Conservation (phyloP, 2,888 invertebrate genomes). For the Acleris literana region DNA sequence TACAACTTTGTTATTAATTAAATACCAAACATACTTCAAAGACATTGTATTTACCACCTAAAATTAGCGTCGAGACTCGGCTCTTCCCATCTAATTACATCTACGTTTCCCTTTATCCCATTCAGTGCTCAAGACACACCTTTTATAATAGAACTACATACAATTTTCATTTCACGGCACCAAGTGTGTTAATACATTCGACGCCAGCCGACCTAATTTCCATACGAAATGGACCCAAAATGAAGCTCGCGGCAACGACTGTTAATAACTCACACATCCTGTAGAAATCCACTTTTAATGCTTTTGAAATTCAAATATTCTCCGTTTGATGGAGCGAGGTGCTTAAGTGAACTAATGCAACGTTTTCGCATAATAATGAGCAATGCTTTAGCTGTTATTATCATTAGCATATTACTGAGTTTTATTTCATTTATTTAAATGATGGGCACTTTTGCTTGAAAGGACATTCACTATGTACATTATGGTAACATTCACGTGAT, state of each 20-base stretch:
- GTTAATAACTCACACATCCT: conserved; percentile 14
- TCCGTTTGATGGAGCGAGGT: conserved; percentile 38
- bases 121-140: too few relatives aligned
- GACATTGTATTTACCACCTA: background rate
- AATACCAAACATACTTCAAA: background rate
- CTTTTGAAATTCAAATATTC: conserved; percentile 41
- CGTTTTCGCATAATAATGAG: conserved; percentile 43
- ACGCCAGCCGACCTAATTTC: too few relatives aligned
- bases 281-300: conserved; percentile 29
- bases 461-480: too few relatives aligned
- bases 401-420: conserved; percentile 30
- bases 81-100: background rate
- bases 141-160: too few relatives aligned
- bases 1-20: background rate
- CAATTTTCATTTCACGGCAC: too few relatives aligned
- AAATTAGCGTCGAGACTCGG: background rate
- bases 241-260: too few relatives aligned
- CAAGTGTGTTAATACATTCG: too few relatives aligned
- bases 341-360: conserved; percentile 40
- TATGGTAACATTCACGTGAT: too few relatives aligned
- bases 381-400: background rate
- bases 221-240: too few relatives aligned
- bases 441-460: too few relatives aligned
- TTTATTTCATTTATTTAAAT: too few relatives aligned
- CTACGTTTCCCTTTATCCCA: background rate